Evolutionary conservation across 2,888 invertebrate species (phyloP), one percentile per base, ranked within the genome.

Genomic region (Notodonta dromedarius): DNA sequence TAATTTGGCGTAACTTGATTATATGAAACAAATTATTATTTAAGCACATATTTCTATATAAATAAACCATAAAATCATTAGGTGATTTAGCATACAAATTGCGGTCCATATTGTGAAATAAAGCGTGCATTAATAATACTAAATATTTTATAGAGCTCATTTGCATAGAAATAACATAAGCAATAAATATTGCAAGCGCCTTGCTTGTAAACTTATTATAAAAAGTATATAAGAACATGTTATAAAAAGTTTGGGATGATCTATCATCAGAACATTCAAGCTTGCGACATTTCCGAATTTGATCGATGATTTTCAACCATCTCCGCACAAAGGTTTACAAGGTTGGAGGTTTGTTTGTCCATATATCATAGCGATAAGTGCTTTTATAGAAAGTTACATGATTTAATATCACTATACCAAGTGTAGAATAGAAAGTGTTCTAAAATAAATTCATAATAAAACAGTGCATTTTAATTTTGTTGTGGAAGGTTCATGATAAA

Each of bases 281-380:
- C 66, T 67, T 59, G 59, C 61, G 74, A 72, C 73, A 71, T 71
- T 65, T 65, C 56, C 61, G 68, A 73, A 73, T 61, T 77, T 75
- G 81, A 83, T 83, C 66, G 79, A 83, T 83, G 80, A 65, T 71
- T 73, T 74, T 67, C 67, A 67, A 58, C 69, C 69, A 62, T 67
- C 56, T 60, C 54, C 51, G 59, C 64, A 63, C 58, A 58, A 71
- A 73, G 56, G 66, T 73, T 69, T 54, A 56, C 57, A 61, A 35
- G 57, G 61, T 55, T 60, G 57, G 57, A 58, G 14, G 48, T 53
- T 62, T 61, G 58, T 61, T 64, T 60, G 57, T 61, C 42, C 46
- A 14, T 8, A 39, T 52, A 57, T 5, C 8, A 56, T 48, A 16
- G 11, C 9, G 1, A n/a, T n/a, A 13, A 48, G 24, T 24, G 24